Conservation (phyloP, 2,113 vertebrate species). For the Axis porcinus region DNA sequence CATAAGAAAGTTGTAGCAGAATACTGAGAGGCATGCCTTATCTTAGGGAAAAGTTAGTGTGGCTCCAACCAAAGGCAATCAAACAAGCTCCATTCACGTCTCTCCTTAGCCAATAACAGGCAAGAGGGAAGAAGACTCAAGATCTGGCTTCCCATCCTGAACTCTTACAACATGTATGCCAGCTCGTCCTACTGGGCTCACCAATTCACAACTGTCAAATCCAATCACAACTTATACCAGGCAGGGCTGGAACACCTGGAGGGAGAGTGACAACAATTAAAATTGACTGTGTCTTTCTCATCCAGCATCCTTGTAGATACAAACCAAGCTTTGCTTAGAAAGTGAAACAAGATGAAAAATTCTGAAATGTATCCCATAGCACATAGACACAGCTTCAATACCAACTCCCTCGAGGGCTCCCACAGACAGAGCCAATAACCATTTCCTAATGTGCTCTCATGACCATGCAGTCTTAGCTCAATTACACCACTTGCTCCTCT, state of each 20-base stretch:
- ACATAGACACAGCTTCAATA: not conserved
- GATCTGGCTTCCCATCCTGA: not conserved
- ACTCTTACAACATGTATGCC: not conserved
- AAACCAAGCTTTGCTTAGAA: not conserved
- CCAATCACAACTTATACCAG: not conserved
- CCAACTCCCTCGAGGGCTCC: not conserved
- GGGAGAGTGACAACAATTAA: not conserved
- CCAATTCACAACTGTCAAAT: not conserved
- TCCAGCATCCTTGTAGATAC: not conserved
- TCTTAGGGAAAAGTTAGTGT: not conserved
- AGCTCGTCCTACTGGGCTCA: not conserved
- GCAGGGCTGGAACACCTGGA: not conserved
- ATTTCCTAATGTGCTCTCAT: not conserved
- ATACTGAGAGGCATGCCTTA: not conserved
- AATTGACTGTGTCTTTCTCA: not conserved
- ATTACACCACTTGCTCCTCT: not conserved
- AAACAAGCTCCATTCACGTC: not conserved
- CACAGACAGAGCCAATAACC: not conserved
- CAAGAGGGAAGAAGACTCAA: not conserved
- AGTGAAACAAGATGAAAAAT: not conserved
- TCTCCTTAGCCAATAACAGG: not conserved
- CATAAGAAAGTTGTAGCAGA: not conserved
- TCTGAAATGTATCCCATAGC: not conserved
- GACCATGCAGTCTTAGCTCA: not conserved
- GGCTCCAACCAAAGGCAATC: not conserved